Conservation (phyloP, 2,888 invertebrate genomes). For the Leucozona laternaria region DNA sequence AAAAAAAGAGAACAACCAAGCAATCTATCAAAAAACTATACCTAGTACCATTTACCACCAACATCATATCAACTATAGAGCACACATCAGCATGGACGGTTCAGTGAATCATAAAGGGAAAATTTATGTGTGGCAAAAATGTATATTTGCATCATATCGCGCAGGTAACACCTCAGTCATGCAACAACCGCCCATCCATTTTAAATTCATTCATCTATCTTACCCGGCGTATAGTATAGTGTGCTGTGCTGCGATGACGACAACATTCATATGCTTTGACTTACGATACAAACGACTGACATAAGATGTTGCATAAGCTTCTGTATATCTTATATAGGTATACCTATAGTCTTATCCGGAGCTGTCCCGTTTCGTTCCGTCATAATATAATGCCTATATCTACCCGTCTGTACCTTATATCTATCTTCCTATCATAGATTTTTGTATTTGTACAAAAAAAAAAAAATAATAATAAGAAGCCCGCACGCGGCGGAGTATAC, state of each 20-base stretch:
- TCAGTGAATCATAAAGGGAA: constrained; percentile 68
- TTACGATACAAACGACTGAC: constrained; percentile 37
- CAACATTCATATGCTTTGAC: constrained; percentile 8
- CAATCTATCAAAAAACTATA: constrained; percentile 40
- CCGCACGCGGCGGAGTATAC: constrained; percentile 39
- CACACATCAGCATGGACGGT: constrained; percentile 28
- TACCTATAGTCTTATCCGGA: constrained; percentile 14
- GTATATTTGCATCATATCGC: constrained; percentile 70
- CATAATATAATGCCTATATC: constrained; percentile 35
- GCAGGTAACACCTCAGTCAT: constrained; percentile 71
- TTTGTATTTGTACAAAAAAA: constrained; percentile 31
- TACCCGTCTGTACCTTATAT: background rate
- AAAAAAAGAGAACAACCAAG: constrained; percentile 48
- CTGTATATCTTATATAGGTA: constrained; percentile 27
- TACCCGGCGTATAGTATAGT: constrained; percentile 12
- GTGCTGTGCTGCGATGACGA: constrained; percentile 32
- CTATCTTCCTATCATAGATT: constrained; percentile 16
- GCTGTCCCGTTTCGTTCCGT: constrained; percentile 34
- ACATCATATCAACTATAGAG: background rate
- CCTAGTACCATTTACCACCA: constrained; percentile 1
- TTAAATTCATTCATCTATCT: constrained; percentile 23
- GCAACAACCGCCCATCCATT: constrained; percentile 70
- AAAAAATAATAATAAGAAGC: constrained; percentile 12
- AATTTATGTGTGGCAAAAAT: constrained; percentile 36
- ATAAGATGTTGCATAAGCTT: constrained; percentile 71